Percentiles rank a stretch among this genome's conserved stretches.
phyloP scores from a whole-genome alignment of 2,797 vertebrate genomes.

The Manis pentadactyla region DNA sequence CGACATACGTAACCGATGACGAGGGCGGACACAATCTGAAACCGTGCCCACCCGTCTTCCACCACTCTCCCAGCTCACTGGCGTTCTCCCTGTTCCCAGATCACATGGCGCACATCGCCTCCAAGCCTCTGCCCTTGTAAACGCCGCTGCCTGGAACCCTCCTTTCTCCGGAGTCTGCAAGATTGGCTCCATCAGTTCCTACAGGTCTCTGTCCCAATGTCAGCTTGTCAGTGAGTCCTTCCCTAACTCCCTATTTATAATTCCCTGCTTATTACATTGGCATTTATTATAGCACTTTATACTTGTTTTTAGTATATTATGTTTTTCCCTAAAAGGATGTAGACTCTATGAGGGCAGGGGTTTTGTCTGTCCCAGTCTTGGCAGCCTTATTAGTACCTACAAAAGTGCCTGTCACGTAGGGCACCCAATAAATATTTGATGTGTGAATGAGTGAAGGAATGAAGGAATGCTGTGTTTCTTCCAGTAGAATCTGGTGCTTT shows the following conservation, averaged over 20 bases:
- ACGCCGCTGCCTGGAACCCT: neutral
- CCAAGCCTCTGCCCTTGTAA: neutral
- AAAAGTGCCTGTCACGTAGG: neutral
- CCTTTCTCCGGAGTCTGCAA: neutral
- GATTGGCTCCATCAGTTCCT: neutral
- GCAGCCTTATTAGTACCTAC: neutral
- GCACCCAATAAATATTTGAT: neutral
- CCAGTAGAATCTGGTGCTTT: neutral
- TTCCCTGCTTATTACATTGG: neutral
- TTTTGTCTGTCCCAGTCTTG: neutral
- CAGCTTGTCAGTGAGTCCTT: neutral
- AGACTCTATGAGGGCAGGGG: fast-evolving
- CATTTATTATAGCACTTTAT: neutral
- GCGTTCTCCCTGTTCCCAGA: neutral
- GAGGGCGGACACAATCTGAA: neutral
- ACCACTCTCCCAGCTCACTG: neutral
- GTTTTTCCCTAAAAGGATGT: neutral
- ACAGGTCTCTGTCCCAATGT: neutral
- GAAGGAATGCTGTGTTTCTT: neutral
- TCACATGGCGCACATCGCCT: neutral
- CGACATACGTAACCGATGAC: fast-evolving
- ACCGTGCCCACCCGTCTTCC: neutral
- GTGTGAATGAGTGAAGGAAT: neutral
- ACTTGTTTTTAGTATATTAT: neutral
- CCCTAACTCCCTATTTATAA: neutral